Evolutionary conservation across 2,888 invertebrate genomes (phyloP), one percentile per base, ranked within the genome.

Genomic region (Drosophila eohydei): DNA sequence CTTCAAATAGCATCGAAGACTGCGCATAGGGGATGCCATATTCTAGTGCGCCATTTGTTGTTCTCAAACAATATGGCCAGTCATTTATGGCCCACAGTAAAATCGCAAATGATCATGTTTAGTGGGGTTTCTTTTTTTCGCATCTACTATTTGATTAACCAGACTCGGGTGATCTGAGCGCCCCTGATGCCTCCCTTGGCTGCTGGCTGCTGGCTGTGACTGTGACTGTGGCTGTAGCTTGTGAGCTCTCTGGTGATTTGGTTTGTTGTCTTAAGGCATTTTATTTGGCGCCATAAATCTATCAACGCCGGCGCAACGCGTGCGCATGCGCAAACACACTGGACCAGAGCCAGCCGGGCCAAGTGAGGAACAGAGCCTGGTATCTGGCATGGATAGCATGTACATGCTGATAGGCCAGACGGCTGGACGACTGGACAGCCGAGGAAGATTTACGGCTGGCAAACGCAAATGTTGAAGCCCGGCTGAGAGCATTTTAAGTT

Each of bases 221-320:
- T 26, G 44, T 46, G 8, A 28, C 28, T 28, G 46, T n/a, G 28
- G 46, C 56, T 63, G 16, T 34, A 12, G 64, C 58, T 40, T 30
- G 16, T 50, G 44, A 26, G 36, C 61, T 58, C 60, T 58, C 56
- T 67, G 76, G 63, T 83, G 88, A 84, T 83, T 88, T 81, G 81
- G 81, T 69, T 76, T 77, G 72, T 86, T 90, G 84, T 89, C 88
- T 84, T 80, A 81, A 76, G 85, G 90, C 90, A 89, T 87, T 91
- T 91, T 90, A 91, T 91, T 91, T 91, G 91, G 91, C 91, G 91
- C 91, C 91, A 91, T 91, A 91, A 91, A 91, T 91, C 91, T 91
- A 91, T 91, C 91, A 91, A 86, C 90, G 85, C 71, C 48, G 69
- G 41, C 44, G 69, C 71, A 76, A 84, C 83, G 80, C 88, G 90